Evolutionary conservation across 2,888 invertebrate species (phyloP).

Genomic region (Meandrusa payeni): DNA sequence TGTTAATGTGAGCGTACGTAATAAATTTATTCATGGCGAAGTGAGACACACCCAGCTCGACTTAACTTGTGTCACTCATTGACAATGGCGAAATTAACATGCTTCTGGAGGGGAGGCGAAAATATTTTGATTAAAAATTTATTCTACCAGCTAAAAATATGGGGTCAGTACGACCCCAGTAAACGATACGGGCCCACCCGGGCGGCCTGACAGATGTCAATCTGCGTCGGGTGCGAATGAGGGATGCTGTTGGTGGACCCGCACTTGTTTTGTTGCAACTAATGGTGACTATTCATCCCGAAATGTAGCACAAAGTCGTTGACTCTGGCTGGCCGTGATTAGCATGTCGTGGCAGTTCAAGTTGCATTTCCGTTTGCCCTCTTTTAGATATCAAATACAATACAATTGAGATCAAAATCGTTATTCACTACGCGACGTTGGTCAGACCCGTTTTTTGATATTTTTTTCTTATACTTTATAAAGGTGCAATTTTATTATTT

Average conservation of each 20-base stretch:
- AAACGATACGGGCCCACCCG: constrained; percentile 29
- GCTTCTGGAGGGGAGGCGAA: constrained; percentile 48
- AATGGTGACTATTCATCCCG: neutral
- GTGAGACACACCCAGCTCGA: constrained; percentile 49
- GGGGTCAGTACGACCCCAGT: constrained; percentile 48
- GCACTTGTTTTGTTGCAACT: constrained; percentile 17
- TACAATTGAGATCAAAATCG: too few species aligned
- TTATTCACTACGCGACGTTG: too few species aligned
- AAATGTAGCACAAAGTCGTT: too few species aligned
- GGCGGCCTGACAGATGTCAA: constrained; percentile 72
- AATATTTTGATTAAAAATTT: constrained; percentile 80
- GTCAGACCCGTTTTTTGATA: too few species aligned
- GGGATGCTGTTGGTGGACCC: constrained; percentile 42
- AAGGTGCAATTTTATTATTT: too few species aligned
- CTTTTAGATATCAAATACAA: too few species aligned
- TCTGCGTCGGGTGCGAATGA: constrained; percentile 43
- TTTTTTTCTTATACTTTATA: too few species aligned
- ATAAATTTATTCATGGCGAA: constrained; percentile 39
- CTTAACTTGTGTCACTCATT: constrained; percentile 59
- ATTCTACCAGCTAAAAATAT: constrained; percentile 57
- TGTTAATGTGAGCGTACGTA: constrained; percentile 14
- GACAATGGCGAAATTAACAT: constrained; percentile 70
- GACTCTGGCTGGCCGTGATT: too few species aligned
- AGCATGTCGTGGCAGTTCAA: too few species aligned
- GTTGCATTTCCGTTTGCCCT: too few species aligned